Conservation (phyloP, 2,113 vertebrate genomes). For the Sylvietta virens region DNA sequence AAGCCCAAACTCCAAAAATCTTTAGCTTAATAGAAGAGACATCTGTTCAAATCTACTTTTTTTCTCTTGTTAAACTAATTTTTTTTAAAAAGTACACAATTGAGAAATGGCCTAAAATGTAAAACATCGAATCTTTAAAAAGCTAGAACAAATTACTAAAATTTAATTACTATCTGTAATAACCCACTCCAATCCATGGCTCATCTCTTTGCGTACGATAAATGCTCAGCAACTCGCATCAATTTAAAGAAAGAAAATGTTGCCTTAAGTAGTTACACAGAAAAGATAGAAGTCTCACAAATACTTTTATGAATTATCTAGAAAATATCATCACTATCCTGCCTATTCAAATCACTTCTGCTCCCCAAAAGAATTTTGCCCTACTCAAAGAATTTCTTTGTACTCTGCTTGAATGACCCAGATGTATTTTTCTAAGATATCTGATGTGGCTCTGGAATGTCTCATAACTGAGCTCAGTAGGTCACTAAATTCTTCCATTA, state of each 20-base stretch:
- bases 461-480: slow-evolving; percentile 25
- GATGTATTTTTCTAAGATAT: neutral
- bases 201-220: neutral
- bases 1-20: neutral
- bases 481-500: neutral
- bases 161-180: neutral
- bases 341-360: neutral
- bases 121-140: neutral
- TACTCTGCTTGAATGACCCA: neutral
- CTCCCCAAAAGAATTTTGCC: neutral
- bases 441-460: slow-evolving; percentile 8
- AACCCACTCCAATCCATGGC: neutral
- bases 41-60: neutral
- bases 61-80: neutral
- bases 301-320: neutral
- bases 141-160: neutral
- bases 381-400: slow-evolving; percentile 2
- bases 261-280: neutral
- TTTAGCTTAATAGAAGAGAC: neutral
- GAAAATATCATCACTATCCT: neutral
- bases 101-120: neutral
- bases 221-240: neutral
- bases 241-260: neutral
- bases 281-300: neutral
- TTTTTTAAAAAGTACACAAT: neutral